Evolutionary conservation across 1,140 invertebrate genomes (phyloP), one percentile per base, ranked within the genome.

Genomic region (Phymorhynchus buccinoides): DNA sequence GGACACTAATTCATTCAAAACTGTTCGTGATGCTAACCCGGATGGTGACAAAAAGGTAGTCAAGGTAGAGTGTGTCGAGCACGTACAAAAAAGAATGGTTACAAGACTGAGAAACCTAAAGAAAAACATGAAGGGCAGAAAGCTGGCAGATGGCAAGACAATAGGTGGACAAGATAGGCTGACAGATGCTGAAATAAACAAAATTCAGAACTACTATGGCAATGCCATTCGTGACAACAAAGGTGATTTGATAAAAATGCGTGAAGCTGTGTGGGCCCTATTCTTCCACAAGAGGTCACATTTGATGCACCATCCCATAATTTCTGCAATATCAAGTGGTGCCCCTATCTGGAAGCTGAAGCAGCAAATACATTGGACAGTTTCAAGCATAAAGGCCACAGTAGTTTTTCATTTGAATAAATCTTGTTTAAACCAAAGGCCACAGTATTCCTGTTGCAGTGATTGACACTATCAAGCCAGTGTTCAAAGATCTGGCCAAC

Each of bases 81-180:
- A 86, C 78, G 62, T 85, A 3, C 86, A 87, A 35, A 87, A 87
- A 68, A 39, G 86, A 56, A 85, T 87, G 84, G 86, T 84, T 30
- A 85, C 84, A 1, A 77, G 62, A 82, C 71, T 87, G 3, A 37
- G 84, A 68, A 81, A 77, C 16, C 27, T 87, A 14, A 35, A 79
- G 16, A 32, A 30, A 37, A 35, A 66, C 22, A 78, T 66, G 35
- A 39, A 41, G 42, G 84, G 80, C 27, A 80, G 44, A 42, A 80
- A 84, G 66, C 84, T 87, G 16, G 48, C 37, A 14, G 86, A 87
- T 78, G 80, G 84, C 18, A 87, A 85, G 62, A 42, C 62, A n/a
- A 44, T 87, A 73, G n/a, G n/a, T 3, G 86, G 86, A 9, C 18
- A 37, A 22, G 79, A 68, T 9, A 56, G 83, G n/a, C 77, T 87